Percentiles rank a stretch among this genome's conserved stretches.
These are phyloP conservation scores for Girardinus metallicus DNA, from an alignment of 2,797 vertebrate species.

Conservation along the genomic window DNA sequence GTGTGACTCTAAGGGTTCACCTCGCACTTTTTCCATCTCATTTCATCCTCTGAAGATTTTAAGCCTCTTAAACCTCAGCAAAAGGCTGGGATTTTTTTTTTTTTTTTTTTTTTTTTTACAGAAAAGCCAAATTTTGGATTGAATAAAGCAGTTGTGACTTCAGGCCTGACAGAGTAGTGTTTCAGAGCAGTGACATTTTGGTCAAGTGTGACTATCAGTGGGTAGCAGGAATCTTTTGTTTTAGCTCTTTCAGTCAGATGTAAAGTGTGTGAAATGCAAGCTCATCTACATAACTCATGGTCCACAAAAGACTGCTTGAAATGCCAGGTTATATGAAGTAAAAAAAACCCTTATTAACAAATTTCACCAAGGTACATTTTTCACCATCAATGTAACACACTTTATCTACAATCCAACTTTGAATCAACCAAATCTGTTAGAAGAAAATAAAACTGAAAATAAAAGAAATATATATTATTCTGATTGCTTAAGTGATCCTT, in stretches of 20 bases:
- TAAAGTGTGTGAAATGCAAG: background rate
- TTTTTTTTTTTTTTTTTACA: constrained; percentile 3
- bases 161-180: background rate
- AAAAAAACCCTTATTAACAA: background rate
- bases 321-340: background rate
- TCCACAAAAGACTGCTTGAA: background rate
- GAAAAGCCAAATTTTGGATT: constrained; percentile 16
- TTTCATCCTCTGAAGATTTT: background rate
- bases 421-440: background rate
- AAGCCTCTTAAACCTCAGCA: constrained; percentile 30
- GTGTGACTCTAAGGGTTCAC: background rate
- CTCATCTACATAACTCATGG: background rate
- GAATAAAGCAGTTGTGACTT: constrained; percentile 5
- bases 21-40: constrained; percentile 9
- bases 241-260: background rate
- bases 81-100: constrained; percentile 7
- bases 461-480: background rate
- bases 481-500: background rate
- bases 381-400: background rate
- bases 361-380: background rate
- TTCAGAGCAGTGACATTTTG: background rate
- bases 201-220: background rate
- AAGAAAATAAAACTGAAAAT: background rate
- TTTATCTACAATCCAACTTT: background rate
- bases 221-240: background rate